Base-by-base conservation (phyloP, 2,113 vertebrate species). In the Deroptyus accipitrinus region DNA sequence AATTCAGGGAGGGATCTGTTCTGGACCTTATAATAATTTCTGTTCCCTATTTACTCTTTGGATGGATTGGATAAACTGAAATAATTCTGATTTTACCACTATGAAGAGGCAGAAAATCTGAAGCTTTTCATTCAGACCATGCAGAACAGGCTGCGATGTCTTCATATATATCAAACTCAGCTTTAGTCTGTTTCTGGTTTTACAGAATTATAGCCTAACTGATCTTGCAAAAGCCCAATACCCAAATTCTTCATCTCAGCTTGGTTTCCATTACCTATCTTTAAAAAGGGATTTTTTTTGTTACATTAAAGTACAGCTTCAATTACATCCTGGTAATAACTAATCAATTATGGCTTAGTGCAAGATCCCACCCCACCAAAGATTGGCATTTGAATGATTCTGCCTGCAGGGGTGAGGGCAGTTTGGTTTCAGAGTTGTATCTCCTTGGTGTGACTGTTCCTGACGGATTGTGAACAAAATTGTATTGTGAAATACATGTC, bases 291-390 rank as follows among this genome's bases (percentile, higher is more conserved):
- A 41, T 85, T 87, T 91, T 87, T 76, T 70, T 2, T 5, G 46
- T 86, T 72, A 52, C 19, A 27, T 62, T 86, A 25, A 95, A 94
- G 24, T 76, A 66, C 39, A 91, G 46, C 59, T 97, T 95, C 93
- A 93, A 64, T 93, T 95, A 83, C 66, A 79, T 78, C 86, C 82
- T 95, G 52, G 89, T 96, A 95, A 95, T 95, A 96, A 95, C 79
- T 94, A 90, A 94, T 90, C 52, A 95, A 97, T 96, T 92, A 91
- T 39, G 59, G 82, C 63, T 87, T 83, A 70, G 27, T 87, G 79
- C 33, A 74, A 67, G 55, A 94, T 82, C 70, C 61, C 84, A 83
- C 94, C 93, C 87, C 77, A 84, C 76, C 73, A 92, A 94, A 74
- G 88, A 67, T 2, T 93, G 86, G 79, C 67, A 90, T 92, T 94